phyloP scores from a whole-genome alignment of 2,797 vertebrate genomes.

The Sebastes vulpes region DNA sequence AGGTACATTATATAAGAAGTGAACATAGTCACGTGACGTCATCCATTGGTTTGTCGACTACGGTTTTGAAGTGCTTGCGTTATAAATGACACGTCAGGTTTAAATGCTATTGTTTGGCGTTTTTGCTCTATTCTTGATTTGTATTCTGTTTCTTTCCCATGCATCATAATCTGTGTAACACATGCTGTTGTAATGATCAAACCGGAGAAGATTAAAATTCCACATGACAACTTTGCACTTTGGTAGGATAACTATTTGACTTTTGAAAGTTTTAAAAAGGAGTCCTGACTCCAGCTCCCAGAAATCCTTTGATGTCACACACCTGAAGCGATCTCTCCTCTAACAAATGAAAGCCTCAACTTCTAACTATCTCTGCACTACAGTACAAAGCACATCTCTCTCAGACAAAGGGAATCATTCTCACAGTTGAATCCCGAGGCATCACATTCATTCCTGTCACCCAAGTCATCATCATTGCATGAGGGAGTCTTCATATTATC shows the following conservation, averaged over 20 bases:
- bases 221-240: not conserved
- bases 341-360: not conserved
- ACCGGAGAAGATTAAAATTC: not conserved
- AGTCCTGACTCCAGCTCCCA: not conserved
- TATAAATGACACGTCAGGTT: not conserved
- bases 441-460: not conserved
- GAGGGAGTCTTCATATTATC: not conserved
- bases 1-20: too few species aligned
- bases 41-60: too few species aligned
- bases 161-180: not conserved
- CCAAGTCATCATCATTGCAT: not conserved
- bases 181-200: not conserved
- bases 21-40: too few species aligned
- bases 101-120: not conserved
- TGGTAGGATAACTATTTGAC: not conserved
- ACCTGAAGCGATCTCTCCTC: not conserved
- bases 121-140: not conserved
- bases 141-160: not conserved
- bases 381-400: not conserved
- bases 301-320: not conserved
- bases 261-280: not conserved
- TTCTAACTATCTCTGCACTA: not conserved
- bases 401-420: not conserved
- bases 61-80: not conserved
- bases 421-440: not conserved